A percentile compares a stretch with the other conserved stretches of the same genome.
Evolutionary conservation across 1,140 invertebrate genomes (phyloP).

Genomic region (Drosophila sturtevanti): DNA sequence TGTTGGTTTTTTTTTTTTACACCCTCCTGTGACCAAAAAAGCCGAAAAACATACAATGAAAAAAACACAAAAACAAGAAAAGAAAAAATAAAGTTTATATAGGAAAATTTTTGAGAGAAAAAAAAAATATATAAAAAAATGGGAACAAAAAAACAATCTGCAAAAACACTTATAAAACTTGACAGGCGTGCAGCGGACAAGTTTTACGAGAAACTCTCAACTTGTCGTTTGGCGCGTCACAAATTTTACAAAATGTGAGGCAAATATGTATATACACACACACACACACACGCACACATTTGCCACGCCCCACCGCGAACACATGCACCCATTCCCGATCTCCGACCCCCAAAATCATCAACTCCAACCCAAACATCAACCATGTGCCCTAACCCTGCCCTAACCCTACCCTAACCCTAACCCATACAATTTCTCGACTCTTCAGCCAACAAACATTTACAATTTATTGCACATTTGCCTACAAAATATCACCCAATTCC

Average conservation of each 20-base stretch:
- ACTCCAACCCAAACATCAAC: neutral
- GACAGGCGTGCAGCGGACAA: conserved; percentile 77
- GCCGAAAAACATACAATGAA: neutral
- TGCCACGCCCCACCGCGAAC: conserved; percentile 31
- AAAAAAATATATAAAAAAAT: conserved; percentile 42
- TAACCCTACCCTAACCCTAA: neutral
- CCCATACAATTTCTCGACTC: conserved; percentile 4
- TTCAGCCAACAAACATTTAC: conserved; percentile 69
- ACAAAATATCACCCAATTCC: conserved; percentile 78
- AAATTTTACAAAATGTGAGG: conserved; percentile 49
- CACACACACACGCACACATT: conserved; percentile 22
- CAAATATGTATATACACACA: neutral
- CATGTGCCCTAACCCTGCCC: neutral
- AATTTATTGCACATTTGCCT: conserved; percentile 81
- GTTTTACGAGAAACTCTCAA: conserved; percentile 59
- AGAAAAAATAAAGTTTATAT: neutral
- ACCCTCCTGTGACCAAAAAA: neutral
- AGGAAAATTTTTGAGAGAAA: conserved; percentile 34
- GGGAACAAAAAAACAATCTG: conserved; percentile 64
- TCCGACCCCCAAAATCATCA: no score
- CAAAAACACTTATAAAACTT: conserved; percentile 77
- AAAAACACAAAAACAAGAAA: conserved; percentile 23
- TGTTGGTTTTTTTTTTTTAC: no score
- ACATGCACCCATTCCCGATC: neutral
- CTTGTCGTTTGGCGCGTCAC: conserved; percentile 47